phyloP scores from a whole-genome alignment of 2,888 invertebrate species.

The Cataglyphis rosenhaueri region DNA sequence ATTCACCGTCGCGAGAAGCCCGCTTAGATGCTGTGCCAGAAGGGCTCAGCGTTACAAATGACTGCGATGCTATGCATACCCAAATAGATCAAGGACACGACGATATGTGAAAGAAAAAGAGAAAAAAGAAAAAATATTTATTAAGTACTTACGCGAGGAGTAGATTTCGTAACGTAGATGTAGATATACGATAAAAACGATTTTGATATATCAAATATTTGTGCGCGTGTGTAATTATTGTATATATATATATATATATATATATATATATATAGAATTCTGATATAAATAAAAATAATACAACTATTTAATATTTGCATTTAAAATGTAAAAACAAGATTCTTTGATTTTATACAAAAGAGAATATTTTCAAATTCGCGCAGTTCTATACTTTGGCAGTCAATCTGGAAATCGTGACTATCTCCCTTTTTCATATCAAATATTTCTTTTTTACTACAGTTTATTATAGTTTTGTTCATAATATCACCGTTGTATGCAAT shows the following conservation, averaged over 20 bases:
- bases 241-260: no score
- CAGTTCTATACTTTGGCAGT: background rate
- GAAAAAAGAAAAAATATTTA: constrained; percentile 29
- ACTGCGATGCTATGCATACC: constrained; percentile 81
- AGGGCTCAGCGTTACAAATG: constrained; percentile 82
- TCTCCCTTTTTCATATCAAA: background rate
- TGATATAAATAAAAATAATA: background rate
- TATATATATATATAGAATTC: no score
- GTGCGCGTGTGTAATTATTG: background rate
- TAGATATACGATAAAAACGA: background rate
- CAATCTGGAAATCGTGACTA: background rate
- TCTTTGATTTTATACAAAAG: background rate
- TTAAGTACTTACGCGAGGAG: background rate
- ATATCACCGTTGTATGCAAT: background rate
- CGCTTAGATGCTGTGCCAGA: constrained; percentile 73
- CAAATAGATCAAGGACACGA: constrained; percentile 72
- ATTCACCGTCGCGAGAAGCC: constrained; percentile 73
- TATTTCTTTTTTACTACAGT: background rate
- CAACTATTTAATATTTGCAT: background rate
- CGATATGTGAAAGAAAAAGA: background rate
- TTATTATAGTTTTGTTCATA: background rate
- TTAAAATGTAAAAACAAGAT: background rate
- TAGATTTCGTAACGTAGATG: background rate
- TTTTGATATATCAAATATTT: background rate
- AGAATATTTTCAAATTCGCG: background rate